Conservation (phyloP, 2,888 invertebrate genomes). For the Tromatobia lineatoria region DNA sequence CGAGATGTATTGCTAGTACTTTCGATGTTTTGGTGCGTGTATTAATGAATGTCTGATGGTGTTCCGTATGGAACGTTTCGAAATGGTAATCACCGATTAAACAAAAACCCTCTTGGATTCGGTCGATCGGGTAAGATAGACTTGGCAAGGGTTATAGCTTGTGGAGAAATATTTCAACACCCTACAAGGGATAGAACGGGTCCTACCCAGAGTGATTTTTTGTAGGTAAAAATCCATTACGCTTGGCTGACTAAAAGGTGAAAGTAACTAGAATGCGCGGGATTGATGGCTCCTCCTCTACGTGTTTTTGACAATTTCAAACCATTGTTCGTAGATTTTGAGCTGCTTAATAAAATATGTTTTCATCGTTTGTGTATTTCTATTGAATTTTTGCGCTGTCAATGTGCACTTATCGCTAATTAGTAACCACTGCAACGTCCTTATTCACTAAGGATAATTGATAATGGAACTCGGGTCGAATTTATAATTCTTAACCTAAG, state of each 20-base stretch:
- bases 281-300: constrained; percentile 59
- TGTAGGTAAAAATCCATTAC: constrained; percentile 44
- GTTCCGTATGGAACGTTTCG: constrained; percentile 47
- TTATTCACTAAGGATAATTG: too few relatives aligned
- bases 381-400: not conserved
- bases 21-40: constrained; percentile 51
- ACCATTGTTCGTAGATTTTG: not conserved
- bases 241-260: constrained; percentile 37
- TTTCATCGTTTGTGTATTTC: not conserved
- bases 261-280: constrained; percentile 68
- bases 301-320: not conserved
- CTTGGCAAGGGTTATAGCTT: not conserved
- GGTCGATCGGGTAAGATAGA: constrained; percentile 18
- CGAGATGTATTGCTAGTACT: constrained; percentile 59
- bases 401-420: too few relatives aligned
- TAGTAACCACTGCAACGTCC: too few relatives aligned
- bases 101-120: constrained; percentile 24
- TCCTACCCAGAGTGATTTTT: not conserved
- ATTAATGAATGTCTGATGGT: constrained; percentile 59
- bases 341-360: not conserved
- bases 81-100: constrained; percentile 63
- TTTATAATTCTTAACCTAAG: too few relatives aligned
- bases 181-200: constrained; percentile 1
- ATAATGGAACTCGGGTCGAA: too few relatives aligned
- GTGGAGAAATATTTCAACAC: constrained; percentile 7